These are phyloP conservation scores for Poecilobothrus nobilitatus DNA, from an alignment of 2,888 invertebrate species.

Conservation along the genomic window DNA sequence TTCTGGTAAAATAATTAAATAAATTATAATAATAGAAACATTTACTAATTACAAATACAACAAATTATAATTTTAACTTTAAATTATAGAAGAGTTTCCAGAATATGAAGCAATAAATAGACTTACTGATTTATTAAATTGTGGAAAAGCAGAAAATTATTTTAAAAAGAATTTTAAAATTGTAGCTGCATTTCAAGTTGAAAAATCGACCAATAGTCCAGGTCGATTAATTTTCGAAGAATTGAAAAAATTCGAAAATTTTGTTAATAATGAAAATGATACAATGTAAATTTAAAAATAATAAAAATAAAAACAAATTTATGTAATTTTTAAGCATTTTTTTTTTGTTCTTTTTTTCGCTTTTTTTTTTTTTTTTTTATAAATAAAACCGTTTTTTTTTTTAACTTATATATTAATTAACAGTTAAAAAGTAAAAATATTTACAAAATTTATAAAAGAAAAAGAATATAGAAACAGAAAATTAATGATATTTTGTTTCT, in stretches of 20 bases:
- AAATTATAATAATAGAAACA: too few species aligned
- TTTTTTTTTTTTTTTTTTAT: neutral
- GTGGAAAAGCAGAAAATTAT: neutral
- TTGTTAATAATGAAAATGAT: neutral
- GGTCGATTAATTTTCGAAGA: neutral
- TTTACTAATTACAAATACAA: too few species aligned
- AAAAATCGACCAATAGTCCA: neutral
- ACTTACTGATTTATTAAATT: neutral
- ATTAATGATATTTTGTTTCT: constrained; percentile 20
- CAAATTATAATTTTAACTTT: too few species aligned
- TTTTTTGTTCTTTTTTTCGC: neutral
- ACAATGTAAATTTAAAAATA: neutral
- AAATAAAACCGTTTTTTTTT: too few species aligned
- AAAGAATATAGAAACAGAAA: neutral
- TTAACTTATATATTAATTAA: neutral
- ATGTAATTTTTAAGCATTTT: too few species aligned
- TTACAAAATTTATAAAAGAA: neutral
- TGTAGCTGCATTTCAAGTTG: neutral
- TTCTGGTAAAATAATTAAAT: constrained; percentile 34
- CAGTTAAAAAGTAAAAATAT: neutral
- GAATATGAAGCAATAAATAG: neutral
- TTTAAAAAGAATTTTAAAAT: neutral
- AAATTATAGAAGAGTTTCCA: neutral
- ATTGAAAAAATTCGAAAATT: neutral
- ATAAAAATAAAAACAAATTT: too few species aligned